Evolutionary conservation across 2,888 invertebrate species (phyloP).

Genomic region (Amphipyra tragopoginis): DNA sequence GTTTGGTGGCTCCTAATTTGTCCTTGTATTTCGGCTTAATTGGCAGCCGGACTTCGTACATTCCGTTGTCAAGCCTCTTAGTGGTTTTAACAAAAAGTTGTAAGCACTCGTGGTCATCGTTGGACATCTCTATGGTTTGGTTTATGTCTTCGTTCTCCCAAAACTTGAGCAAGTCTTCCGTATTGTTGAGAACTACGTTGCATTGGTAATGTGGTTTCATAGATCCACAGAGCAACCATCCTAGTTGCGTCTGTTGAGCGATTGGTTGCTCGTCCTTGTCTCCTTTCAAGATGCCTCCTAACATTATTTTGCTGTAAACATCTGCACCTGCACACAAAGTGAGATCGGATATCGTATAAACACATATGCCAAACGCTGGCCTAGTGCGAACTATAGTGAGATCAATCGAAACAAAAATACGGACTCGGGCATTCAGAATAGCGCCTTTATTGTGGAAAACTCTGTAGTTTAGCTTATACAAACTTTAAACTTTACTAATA

Average conservation of each 20-base stretch:
- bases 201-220: slow-evolving; percentile 4
- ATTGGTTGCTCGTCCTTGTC: background rate
- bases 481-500: too few relatives aligned
- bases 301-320: slow-evolving; percentile 1
- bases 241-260: slow-evolving; percentile 7
- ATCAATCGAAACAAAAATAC: too few relatives aligned
- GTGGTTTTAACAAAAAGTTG: slow-evolving; percentile 5
- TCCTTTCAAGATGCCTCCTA: background rate
- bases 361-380: too few relatives aligned
- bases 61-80: background rate
- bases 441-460: too few relatives aligned
- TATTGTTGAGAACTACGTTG: too few relatives aligned
- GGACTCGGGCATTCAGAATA: too few relatives aligned
- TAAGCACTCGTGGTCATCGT: slow-evolving; percentile 13
- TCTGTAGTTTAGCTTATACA: too few relatives aligned
- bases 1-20: background rate
- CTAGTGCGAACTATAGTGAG: too few relatives aligned
- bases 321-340: too few relatives aligned
- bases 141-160: too few relatives aligned
- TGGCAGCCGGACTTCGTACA: slow-evolving; percentile 5
- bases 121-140: slow-evolving; percentile 2
- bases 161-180: too few relatives aligned
- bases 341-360: too few relatives aligned
- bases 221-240: slow-evolving; percentile 8
- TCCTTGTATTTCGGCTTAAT: background rate